Evolutionary conservation across 2,797 vertebrate species (phyloP), one percentile per base, ranked within the genome.

Genomic region (Agapornis canus): DNA sequence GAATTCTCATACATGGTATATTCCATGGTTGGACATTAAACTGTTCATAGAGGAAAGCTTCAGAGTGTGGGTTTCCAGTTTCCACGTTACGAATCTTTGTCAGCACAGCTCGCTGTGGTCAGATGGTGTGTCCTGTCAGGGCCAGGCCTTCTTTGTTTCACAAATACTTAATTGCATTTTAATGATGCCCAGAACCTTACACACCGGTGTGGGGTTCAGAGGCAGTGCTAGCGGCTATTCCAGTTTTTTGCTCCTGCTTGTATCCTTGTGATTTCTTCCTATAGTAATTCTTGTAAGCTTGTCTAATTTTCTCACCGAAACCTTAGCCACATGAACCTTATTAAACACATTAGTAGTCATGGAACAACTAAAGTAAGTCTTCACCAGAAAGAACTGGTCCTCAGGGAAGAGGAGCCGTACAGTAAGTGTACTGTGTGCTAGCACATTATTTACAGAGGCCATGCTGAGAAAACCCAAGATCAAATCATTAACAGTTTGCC

Each of bases 81-180:
- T 91, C 95, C 86, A 91, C 84, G 64, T 80, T 54, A 96, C 87
- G 89, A 94, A 93, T 92, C 95, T 95, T 91, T 96, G 92, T 91
- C 92, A 95, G 84, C 79, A 87, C 84, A 92, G 92, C 91, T 95
- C 95, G 92, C 92, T 93, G 89, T 69, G 89, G 86, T 82, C 84
- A 86, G 89, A 83, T 89, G 94, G 91, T 3, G n/a, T 85, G 65
- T 80, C 80, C 81, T 93, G 87, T 88, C 89, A 91, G 57, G 78
- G 72, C 52, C 73, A 57, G 49, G 54, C 51, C 63, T 92, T 86
- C 57, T 80, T 49, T 83, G 57, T 82, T 43, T 4, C n/a, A 23
- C 32, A 95, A 95, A 92, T 57, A 71, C 75, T 84, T 76, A 77
- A 87, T 27, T 91, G 75, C 88, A 79, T 94, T 83, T 94, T 94